Base-by-base conservation (phyloP, 92 coral and sea anemone genomes). In the Palythoa grandis region DNA sequence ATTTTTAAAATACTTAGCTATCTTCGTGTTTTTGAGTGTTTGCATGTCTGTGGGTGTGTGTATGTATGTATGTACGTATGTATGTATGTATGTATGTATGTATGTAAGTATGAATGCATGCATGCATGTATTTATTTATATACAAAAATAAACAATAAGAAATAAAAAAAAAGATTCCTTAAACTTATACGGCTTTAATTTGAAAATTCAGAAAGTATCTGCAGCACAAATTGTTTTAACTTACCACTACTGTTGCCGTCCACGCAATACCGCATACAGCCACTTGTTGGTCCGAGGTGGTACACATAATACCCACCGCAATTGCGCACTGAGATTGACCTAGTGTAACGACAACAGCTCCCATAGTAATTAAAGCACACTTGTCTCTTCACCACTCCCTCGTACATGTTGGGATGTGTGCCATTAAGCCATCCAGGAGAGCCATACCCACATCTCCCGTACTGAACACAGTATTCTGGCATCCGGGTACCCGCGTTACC, bases 381-480 rank as follows among this genome's bases (percentile, higher is more conserved):
- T 2, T 48, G 17, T 5, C 88, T 76, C 3, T 1, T 38, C 39
- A 85, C 88, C 23, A 20, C 39, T 9, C 88, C 88, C 71, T 85
- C 52, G 29, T 72, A 70, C 22, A 74, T 14, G 37, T 39, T 50
- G 2, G 88, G 88, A 37, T 85, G 88, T 38, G 56, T 47, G 19
- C 88, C 88, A 43, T 74, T 85, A 16, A 85, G 69, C 88, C 88
- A 85, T 7, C 77, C 79, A 25, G 88, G 82, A 56, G 2, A 19
- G 7, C 4, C 20, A 7, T 48, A n/a, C 11, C 65, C 88, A 85
- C 88, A 85, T 16, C 80, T 57, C 11, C 58, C 22, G 23, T 1
- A 7, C 7, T 43, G 79, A 13, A 38, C 89, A 78, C 83, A 69
- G 11, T 17, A 69, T 40, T 68, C 86, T 69, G 35, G 86, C 86